Conservation (phyloP, 2,797 vertebrate species). For the Bradypodion pumilum region DNA sequence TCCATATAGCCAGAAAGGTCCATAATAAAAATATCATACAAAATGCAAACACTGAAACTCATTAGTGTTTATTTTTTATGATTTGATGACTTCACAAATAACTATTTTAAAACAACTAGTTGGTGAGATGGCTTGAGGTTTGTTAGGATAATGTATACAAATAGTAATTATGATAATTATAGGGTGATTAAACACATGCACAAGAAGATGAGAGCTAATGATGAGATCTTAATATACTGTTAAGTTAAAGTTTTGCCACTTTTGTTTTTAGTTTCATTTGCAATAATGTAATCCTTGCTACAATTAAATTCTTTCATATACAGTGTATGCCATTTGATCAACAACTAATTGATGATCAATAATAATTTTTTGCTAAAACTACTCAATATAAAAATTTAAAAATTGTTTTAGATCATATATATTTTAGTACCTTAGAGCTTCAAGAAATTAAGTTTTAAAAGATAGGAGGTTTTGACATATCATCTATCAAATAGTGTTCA, state of each 20-base stretch:
- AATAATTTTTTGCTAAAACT: too few species aligned
- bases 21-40: constrained; percentile 56
- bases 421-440: rapidly evolving
- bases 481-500: neutral
- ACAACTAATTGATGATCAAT: constrained; percentile 49
- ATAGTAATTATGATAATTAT: constrained; percentile 78
- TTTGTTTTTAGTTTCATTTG: constrained; percentile 65
- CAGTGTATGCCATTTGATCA: constrained; percentile 38
- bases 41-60: constrained; percentile 64
- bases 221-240: constrained; percentile 68
- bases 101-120: constrained; percentile 72
- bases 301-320: constrained; percentile 42
- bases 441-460: neutral
- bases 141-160: constrained; percentile 69
- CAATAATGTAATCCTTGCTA: constrained; percentile 56
- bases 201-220: constrained; percentile 57
- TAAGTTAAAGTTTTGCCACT: constrained; percentile 71
- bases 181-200: constrained; percentile 72
- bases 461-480: neutral
- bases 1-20: constrained; percentile 58
- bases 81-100: constrained; percentile 74
- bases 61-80: constrained; percentile 66
- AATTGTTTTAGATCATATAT: constrained; percentile 9
- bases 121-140: constrained; percentile 68
- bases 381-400: constrained; percentile 31